Conservation (phyloP, 2,888 invertebrate genomes). For the Idaea biselata region DNA sequence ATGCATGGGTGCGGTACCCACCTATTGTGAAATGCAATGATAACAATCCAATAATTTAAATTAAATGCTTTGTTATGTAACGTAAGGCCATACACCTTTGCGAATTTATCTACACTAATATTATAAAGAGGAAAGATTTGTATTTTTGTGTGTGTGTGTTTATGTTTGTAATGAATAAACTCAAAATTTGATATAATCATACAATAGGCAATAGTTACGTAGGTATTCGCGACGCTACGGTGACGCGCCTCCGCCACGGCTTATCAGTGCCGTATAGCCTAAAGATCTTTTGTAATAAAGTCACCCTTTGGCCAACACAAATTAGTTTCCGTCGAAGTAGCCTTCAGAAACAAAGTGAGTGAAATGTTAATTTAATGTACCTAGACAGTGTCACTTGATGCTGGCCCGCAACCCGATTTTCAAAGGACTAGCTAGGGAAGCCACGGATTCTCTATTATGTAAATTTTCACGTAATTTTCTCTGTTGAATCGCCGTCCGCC, state of each 20-base stretch:
- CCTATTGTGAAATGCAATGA: no score
- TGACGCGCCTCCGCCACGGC: background rate
- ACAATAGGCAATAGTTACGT: no score
- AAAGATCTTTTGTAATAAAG: background rate
- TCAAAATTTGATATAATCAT: no score
- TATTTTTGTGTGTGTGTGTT: no score
- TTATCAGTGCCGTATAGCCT: background rate
- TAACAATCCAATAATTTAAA: no score
- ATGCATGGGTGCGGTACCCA: no score
- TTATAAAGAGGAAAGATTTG: no score
- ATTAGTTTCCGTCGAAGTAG: slow-evolving; percentile 58
- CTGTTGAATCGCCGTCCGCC: slow-evolving; percentile 56
- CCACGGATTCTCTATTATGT: slow-evolving; percentile 80
- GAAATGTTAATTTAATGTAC: slow-evolving; percentile 78
- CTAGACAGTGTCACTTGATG: slow-evolving; percentile 65
- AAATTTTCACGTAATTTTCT: slow-evolving; percentile 77
- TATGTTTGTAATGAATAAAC: no score
- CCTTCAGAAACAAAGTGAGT: slow-evolving; percentile 70
- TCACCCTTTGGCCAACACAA: slow-evolving; percentile 54
- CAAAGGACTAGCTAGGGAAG: slow-evolving; percentile 67
- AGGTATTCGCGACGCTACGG: no score
- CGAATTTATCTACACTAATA: no score
- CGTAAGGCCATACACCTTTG: no score
- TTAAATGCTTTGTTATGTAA: no score
- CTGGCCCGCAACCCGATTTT: slow-evolving; percentile 64